phyloP scores from a whole-genome alignment of 2,797 vertebrate species.

The Coranthus polyacanthus region DNA sequence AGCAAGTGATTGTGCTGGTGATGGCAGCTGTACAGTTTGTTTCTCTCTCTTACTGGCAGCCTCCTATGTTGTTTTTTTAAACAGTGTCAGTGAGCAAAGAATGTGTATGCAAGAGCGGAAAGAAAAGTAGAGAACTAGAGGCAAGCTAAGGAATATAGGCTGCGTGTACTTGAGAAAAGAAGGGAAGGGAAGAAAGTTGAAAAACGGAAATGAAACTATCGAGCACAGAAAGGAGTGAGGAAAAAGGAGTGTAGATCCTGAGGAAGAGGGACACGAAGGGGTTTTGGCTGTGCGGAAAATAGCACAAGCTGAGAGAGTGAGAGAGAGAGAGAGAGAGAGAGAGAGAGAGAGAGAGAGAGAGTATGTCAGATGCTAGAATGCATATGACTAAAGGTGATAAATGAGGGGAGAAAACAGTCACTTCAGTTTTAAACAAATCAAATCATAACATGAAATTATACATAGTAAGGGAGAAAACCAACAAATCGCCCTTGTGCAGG shows the following conservation, averaged over 20 bases:
- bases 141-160: conserved; percentile 37
- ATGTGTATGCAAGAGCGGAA: too few relatives aligned
- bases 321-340: conserved; percentile 27
- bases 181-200: conserved; percentile 37
- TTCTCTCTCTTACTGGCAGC: conserved; percentile 68
- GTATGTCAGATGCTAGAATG: conserved; percentile 19
- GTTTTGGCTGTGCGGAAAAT: conserved; percentile 50
- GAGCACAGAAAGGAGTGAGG: conserved; percentile 19
- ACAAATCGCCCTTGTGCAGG: too few relatives aligned
- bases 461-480: too few relatives aligned
- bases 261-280: conserved; percentile 72
- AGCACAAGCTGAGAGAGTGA: conserved; percentile 32
- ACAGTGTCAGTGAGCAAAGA: too few relatives aligned
- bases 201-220: conserved; percentile 34
- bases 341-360: conserved; percentile 20
- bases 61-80: conserved; percentile 77
- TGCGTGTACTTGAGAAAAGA: conserved; percentile 23
- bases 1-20: conserved; percentile 48
- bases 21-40: conserved; percentile 67
- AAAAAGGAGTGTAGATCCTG: conserved; percentile 49
- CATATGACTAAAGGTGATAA: conserved; percentile 37
- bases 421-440: too few relatives aligned
- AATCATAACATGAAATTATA: too few relatives aligned
- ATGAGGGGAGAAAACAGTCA: conserved; percentile 8
- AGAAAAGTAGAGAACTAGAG: conserved; percentile 51